Evolutionary conservation across 1,140 invertebrate species (phyloP), one percentile per base, ranked within the genome.

Genomic region (Dermatophagoides farinae): DNA sequence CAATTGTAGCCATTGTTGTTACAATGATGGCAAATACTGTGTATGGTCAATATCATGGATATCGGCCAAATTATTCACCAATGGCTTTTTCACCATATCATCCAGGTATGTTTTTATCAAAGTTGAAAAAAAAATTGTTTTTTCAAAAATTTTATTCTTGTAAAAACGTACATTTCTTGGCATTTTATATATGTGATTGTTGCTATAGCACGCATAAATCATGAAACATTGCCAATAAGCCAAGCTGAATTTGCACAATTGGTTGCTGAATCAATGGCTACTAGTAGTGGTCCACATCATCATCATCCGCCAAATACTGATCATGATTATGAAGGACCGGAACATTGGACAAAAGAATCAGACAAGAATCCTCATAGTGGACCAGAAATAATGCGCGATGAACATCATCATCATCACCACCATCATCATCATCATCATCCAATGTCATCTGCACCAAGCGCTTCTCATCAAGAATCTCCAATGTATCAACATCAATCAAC

Each of bases 261-360:
- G 23, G 53, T 55, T n/a, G 53, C 53, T 23, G 53, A 55, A 25
- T 55, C 53, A 20, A 55, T 55, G 53, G 53, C 53, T 23, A 55
- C 53, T 23, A 41, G 38, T 20, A 43, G 39, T 38, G 53, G 53
- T 25, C 53, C 53, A 44, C 53, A 55, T 25, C 53, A 55, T 44
- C 53, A 55, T 25, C 53, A 55, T 44, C 53, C 53, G 23, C 53
- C 53, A 37, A 55, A 55, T 25, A 55, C 53, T 39, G 53, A 55
- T 25, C 38, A 39, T 5, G 53, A 55, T 25, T 55, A 55, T 44
- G 53, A 55, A 44, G 53, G 53, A 39, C 53, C 53, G 14, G 38
- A n/a, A 6, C 53, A 55, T 55, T 14, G 14, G 23, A 38, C 2
- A 23, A n/a, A 23, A 41, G 53, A 55, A 12, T 39, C 53, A 10